Percentiles rank a stretch among this genome's conserved stretches.
Evolutionary conservation across 2,113 vertebrate genomes (phyloP).

Genomic region (Copsychus sechellarum): DNA sequence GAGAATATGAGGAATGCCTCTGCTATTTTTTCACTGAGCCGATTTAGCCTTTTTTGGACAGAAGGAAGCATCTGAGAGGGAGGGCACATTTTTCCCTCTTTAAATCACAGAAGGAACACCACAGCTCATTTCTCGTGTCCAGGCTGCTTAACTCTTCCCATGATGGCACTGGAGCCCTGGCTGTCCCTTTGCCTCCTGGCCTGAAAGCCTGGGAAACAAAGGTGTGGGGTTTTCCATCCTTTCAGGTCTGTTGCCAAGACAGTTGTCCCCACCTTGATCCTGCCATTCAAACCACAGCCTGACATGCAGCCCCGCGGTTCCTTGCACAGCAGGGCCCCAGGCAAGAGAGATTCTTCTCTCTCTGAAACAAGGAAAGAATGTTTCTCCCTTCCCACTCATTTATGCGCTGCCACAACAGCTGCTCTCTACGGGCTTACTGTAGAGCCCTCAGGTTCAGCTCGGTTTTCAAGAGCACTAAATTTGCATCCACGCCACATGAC

Average conservation of each 20-base stretch:
- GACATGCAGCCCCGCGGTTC: background rate
- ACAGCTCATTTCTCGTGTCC: background rate
- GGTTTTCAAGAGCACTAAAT: background rate
- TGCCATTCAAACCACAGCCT: background rate
- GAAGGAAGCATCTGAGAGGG: conserved; percentile 42
- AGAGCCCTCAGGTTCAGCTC: background rate
- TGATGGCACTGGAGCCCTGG: background rate
- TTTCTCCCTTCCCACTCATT: background rate
- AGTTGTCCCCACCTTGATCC: background rate
- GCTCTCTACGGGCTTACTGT: background rate
- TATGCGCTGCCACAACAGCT: background rate
- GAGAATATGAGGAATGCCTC: conserved; percentile 46
- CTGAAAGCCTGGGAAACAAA: background rate
- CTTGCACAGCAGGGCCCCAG: background rate
- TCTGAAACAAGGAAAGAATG: background rate
- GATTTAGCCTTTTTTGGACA: conserved; percentile 64
- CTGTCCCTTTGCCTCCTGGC: background rate
- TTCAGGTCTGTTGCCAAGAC: background rate
- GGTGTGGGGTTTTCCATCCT: rapidly evolving
- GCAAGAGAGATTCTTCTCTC: background rate
- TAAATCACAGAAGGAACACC: conserved; percentile 58
- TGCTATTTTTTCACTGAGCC: background rate
- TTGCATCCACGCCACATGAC: background rate
- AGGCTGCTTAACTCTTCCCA: conserved; percentile 32
- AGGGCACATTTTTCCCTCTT: conserved; percentile 58